Conservation (phyloP, 2,888 invertebrate species). For the Dioctria linearis region DNA sequence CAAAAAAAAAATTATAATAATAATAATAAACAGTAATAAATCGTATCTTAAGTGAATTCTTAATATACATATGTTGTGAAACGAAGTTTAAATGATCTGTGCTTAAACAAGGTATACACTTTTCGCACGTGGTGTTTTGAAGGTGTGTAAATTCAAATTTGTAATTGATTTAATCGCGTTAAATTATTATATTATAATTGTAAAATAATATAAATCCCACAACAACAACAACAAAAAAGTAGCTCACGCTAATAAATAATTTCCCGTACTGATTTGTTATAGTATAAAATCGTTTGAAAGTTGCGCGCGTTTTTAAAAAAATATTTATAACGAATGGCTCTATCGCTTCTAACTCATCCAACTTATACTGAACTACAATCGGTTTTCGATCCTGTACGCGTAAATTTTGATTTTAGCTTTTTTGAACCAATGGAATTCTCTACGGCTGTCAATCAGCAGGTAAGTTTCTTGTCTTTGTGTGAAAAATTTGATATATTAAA, state of each 20-base stretch:
- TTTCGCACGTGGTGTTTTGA: constrained; percentile 50
- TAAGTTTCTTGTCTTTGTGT: constrained; percentile 51
- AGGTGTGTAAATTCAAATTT: constrained; percentile 45
- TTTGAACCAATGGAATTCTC: constrained; percentile 59
- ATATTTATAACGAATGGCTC: constrained; percentile 68
- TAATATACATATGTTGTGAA: constrained; percentile 6
- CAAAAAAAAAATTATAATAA: background rate
- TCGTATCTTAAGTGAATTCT: constrained; percentile 25
- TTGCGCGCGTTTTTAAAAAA: background rate
- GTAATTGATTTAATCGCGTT: background rate
- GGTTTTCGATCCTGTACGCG: constrained; percentile 66
- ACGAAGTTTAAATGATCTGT: constrained; percentile 31
- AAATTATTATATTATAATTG: background rate
- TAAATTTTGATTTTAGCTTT: constrained; percentile 57
- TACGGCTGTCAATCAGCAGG: constrained; percentile 56
- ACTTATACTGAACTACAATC: constrained; percentile 68
- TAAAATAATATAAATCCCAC: constrained; percentile 16
- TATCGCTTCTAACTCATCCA: constrained; percentile 68
- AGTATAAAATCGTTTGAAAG: background rate
- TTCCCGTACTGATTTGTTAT: background rate
- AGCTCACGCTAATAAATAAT: background rate
- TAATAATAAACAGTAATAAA: constrained; percentile 2
- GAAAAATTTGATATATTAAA: too few species aligned
- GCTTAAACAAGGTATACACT: constrained; percentile 14
- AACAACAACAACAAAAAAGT: background rate